Conservation (phyloP, 1,140 invertebrate genomes). For the Drepana arcuata region DNA sequence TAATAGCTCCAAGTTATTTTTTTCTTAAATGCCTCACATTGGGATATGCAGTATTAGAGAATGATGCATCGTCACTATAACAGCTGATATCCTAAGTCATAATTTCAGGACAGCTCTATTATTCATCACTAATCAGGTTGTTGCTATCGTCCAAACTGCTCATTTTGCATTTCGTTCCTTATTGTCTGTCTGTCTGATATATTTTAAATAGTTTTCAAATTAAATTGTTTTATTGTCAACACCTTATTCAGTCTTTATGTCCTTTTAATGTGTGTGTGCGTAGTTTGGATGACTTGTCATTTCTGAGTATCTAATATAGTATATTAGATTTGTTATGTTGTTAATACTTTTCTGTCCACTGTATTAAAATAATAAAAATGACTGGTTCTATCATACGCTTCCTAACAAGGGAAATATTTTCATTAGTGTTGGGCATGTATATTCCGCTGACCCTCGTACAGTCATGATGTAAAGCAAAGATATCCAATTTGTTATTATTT, state of each 20-base stretch:
- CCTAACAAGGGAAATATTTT: conserved; percentile 63
- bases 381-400: conserved; percentile 60
- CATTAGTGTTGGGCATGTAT: conserved; percentile 69
- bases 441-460: conserved; percentile 60
- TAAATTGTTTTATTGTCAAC: no score
- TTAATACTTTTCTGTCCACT: conserved; percentile 42
- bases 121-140: conserved; percentile 65
- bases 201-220: no score
- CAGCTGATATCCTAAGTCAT: conserved; percentile 70
- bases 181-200: conserved; percentile 5
- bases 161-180: conserved; percentile 22
- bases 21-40: conserved; percentile 69
- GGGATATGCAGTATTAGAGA: conserved; percentile 70
- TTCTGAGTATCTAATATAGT: conserved; percentile 45
- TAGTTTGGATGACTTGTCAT: conserved; percentile 55
- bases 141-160: conserved; percentile 58
- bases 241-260: no score
- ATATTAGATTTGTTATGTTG: conserved; percentile 43
- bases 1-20: conserved; percentile 67
- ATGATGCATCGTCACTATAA: conserved; percentile 72
- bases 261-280: no score
- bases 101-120: conserved; percentile 69
- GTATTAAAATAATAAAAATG: conserved; percentile 50
- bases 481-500: conserved; percentile 22
- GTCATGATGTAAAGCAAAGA: conserved; percentile 24